Base-by-base conservation (phyloP, 1,140 invertebrate genomes). In the Drosophila kanapiae region DNA sequence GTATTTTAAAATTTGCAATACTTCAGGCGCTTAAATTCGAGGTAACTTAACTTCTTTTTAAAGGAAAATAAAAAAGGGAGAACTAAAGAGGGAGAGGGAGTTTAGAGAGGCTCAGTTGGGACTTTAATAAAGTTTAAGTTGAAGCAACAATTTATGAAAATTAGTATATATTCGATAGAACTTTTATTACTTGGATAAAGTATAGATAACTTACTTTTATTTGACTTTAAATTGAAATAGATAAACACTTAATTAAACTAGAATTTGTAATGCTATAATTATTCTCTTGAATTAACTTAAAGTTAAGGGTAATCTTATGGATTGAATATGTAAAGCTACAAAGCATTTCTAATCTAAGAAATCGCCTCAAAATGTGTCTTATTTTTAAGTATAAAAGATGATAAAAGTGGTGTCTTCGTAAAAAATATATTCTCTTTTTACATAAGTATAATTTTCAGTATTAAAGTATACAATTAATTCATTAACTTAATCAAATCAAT, bases 1-100 rank as follows among this genome's bases (percentile, higher is more conserved):
- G 37, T 67, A 47, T 42, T 49, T 68, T 45, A 53, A 14, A 56
- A 75, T 42, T 47, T 47, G 37, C 23, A 33, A 10, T 23, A 38
- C 47, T 61, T 45, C 4, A 27, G 54, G 47, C 27, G 54, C 33
- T 72, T 61, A 51, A 58, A 61, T 42, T 61, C 6, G 11, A 4
- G 23, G 27, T 3, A n/a, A 18, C 13, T 23, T 3, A n/a, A 18
- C 13, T 23, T 56, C 14, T 27, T 51, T 29, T 29, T 18, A 6
- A 9, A 0, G 31, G 16, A 8, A 14, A 49, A 13, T 1, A 6
- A 49, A 49, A 16, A 14, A 14, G 11, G 5, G 2, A 7, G 14
- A 57, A 42, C 16, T 31, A 13, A 40, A 18, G 5, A 31, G 31
- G 7, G 45, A 10, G 13, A 13, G 23, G 6, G 38, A 14, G 13